Base-by-base conservation (phyloP, 2,888 invertebrate species). In the Sinhomidia bicolor region DNA sequence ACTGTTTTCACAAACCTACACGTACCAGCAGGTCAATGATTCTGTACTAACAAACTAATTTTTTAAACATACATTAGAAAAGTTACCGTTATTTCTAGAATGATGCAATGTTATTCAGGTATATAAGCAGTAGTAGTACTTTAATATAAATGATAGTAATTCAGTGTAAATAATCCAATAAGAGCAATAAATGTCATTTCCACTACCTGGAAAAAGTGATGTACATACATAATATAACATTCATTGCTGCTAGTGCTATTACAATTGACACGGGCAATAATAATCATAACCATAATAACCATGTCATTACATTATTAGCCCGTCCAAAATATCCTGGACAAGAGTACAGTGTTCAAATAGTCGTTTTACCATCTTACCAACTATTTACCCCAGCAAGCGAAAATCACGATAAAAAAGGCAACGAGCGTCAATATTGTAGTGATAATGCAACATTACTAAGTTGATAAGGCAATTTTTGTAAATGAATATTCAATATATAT, bases 401-500 rank as follows among this genome's bases (percentile, higher is more conserved):
- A 51, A 60, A 81, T 87, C 81, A 81, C 86, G 86, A 81, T 87
- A 87, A 74, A 81, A 81, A 76, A 80, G 86, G 74, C 81, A 79
- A 79, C 85, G 57, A 20, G 71, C 71, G 26, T 71, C 71, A n/a
- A 23, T 76, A 26, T 76, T 26, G 47, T 44, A 74, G 51, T n/a
- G n/a, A n/a, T 71, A 81, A 74, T 81, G 80, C 74, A 74, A 60
- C 10, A 51, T 20, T 65, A 51, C 68, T 80, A 68, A 12, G 79
- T 65, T 86, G 44, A 29, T 80, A 80, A 86, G 80, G 80, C 79
- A 78, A 71, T 85, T 60, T 68, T 79, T 86, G 79, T 86, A 85
- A 85, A 86, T 86, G 85, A 86, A 80, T 86, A 79, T 86, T 86
- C 10, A 14, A n/a, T n/a, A n/a, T n/a, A n/a, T n/a, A n/a, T n/a